Base-by-base conservation (phyloP, 1,140 invertebrate genomes). In the Mycetomoellerius zeteki region DNA sequence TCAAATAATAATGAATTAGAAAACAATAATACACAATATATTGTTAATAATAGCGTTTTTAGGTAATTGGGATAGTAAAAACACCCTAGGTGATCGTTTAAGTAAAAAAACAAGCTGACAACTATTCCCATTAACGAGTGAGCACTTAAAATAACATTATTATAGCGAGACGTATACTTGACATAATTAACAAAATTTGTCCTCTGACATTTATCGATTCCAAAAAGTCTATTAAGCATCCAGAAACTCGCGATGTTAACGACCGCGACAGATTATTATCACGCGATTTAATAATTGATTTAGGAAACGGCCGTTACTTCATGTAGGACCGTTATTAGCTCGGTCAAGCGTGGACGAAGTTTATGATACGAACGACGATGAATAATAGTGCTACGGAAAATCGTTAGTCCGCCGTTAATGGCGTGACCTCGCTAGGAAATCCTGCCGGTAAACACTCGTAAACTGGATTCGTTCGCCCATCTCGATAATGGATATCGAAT, bases 281-380 rank as follows among this genome's bases (percentile, higher is more conserved):
- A 56, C 81, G 60, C 89, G 81, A 90, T 90, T 90, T 90, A 86
- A 90, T 90, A 90, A 76, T 90, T 82, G 89, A 90, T 90, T 90
- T 88, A 88, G 89, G 85, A 78, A 89, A 78, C 52, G 88, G 33
- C 65, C 85, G 72, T 89, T 90, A 89, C 88, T 87, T 87, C 52
- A 75, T 14, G 43, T 67, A 56, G 54, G 60, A 78, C 72, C 65
- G 24, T 88, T 88, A 90, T 90, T 90, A 90, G 77, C 50, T 73
- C 85, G 88, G 67, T 86, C 89, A 89, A 90, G 50, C 85, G 88
- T 90, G 65, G 77, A 64, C 56, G 64, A 91, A 91, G 89, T 91
- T 88, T 91, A 91, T 91, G 86, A 81, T 84, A 90, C 71, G 67
- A 76, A 88, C 89, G 37, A 82, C 73, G 76, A 91, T 91, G 89